phyloP scores from a whole-genome alignment of 2,888 invertebrate species.

The Dynastes maya region DNA sequence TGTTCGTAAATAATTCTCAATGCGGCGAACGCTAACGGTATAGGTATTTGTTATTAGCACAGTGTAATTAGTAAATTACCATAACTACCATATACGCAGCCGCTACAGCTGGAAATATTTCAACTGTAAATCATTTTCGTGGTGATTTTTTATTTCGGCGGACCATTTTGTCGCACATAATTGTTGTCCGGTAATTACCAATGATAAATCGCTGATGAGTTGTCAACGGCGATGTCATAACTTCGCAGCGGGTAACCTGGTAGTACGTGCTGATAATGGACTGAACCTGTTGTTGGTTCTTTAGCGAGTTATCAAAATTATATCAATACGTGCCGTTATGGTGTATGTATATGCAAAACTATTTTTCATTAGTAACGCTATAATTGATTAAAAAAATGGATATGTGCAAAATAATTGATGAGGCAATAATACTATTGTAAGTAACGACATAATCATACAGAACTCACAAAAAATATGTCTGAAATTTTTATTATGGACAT shows the following conservation, averaged over 20 bases:
- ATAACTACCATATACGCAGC: slow-evolving; percentile 31
- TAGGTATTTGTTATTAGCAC: slow-evolving; percentile 44
- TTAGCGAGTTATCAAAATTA: slow-evolving; percentile 4
- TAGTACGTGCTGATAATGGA: slow-evolving; percentile 17
- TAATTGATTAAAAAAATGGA: too few species aligned
- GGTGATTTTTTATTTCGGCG: slow-evolving; percentile 36
- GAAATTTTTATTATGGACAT: too few species aligned
- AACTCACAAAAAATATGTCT: too few species aligned
- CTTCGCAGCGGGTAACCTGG: background rate
- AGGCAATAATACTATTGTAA: too few species aligned
- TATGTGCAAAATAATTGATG: too few species aligned
- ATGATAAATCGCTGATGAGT: slow-evolving; percentile 48
- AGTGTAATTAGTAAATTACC: slow-evolving; percentile 47
- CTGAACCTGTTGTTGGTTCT: slow-evolving; percentile 14
- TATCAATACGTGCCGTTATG: slow-evolving; percentile 7
- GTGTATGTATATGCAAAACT: background rate
- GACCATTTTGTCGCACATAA: slow-evolving; percentile 45
- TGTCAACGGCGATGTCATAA: slow-evolving; percentile 36
- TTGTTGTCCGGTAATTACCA: slow-evolving; percentile 44
- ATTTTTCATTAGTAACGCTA: background rate
- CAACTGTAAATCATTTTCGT: slow-evolving; percentile 45
- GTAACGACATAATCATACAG: too few species aligned
- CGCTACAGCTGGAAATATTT: slow-evolving; percentile 14
- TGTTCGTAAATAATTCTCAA: slow-evolving; percentile 32
- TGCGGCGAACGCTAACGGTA: slow-evolving; percentile 38